Conservation (phyloP, 2,797 vertebrate species). For the Pangasius macronema region DNA sequence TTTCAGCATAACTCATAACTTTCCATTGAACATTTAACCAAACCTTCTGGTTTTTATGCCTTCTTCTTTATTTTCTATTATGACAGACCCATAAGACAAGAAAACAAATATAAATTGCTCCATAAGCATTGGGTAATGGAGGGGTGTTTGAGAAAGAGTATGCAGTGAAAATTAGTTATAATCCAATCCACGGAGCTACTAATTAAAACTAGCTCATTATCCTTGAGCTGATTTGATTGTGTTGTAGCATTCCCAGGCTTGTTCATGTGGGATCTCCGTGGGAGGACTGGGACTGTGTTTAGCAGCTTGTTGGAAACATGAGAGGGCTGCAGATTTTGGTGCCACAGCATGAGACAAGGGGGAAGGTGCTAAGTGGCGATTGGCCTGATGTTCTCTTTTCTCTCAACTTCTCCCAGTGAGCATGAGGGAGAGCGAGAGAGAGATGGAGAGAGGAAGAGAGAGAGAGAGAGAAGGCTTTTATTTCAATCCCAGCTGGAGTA, state of each 20-base stretch:
- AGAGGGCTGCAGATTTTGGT: constrained; percentile 43
- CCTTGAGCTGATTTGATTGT: constrained; percentile 46
- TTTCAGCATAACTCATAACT: constrained; percentile 33
- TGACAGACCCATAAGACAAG: constrained; percentile 10
- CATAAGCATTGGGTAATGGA: constrained; percentile 24
- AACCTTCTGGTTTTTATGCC: not conserved
- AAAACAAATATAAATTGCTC: constrained; percentile 27
- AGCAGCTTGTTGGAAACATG: constrained; percentile 56
- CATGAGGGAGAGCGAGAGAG: constrained; percentile 10
- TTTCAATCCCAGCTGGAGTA: constrained; percentile 37
- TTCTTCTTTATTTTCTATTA: constrained; percentile 14
- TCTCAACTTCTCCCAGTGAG: constrained; percentile 38
- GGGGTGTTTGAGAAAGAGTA: constrained; percentile 24
- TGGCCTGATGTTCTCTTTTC: constrained; percentile 48
- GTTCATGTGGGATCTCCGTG: constrained; percentile 50
- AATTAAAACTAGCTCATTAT: constrained; percentile 46
- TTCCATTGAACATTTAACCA: not conserved
- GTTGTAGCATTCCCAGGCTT: constrained; percentile 28
- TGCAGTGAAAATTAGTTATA: constrained; percentile 38
- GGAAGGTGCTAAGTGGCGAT: constrained; percentile 48
- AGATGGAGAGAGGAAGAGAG: not conserved
- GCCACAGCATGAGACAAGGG: constrained; percentile 45
- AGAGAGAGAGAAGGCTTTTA: not conserved
- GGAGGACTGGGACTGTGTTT: constrained; percentile 52
- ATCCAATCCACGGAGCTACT: constrained; percentile 40